Evolutionary conservation across 1,140 invertebrate genomes (phyloP).

Genomic region (Epicauta chinensis): DNA sequence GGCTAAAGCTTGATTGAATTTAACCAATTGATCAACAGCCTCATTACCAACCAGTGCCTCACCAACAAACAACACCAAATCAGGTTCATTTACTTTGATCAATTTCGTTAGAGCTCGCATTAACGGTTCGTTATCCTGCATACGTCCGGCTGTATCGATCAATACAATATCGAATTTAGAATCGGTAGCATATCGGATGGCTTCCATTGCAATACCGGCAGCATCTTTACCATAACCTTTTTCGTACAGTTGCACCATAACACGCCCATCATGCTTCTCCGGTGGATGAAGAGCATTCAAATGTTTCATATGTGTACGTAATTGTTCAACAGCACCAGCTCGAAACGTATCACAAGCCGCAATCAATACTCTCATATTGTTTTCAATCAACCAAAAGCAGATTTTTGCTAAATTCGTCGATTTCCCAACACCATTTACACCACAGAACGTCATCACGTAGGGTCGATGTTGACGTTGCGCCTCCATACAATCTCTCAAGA

Average conservation of each 20-base stretch:
- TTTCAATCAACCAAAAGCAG: slow-evolving; percentile 99
- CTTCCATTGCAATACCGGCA: slow-evolving; percentile 95
- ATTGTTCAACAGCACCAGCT: slow-evolving; percentile 97
- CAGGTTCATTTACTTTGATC: slow-evolving; percentile 85
- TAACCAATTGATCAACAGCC: slow-evolving; percentile 97
- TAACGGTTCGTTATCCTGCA: slow-evolving; percentile 99
- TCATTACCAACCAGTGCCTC: slow-evolving; percentile 99
- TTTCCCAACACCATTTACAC: slow-evolving; percentile 99
- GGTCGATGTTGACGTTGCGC: slow-evolving; percentile 75
- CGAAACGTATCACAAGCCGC: slow-evolving; percentile 99
- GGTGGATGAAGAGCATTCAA: slow-evolving; percentile 91
- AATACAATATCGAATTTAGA: slow-evolving; percentile 84
- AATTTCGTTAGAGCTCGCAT: slow-evolving; percentile 96
- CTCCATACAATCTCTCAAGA: slow-evolving; percentile 92
- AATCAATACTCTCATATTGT: slow-evolving; percentile 92
- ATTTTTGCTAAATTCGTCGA: slow-evolving; percentile 99
- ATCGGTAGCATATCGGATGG: slow-evolving; percentile 83
- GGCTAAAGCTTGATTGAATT: slow-evolving; percentile 96
- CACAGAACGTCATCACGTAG: slow-evolving; percentile 96
- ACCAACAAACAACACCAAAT: slow-evolving; percentile 97
- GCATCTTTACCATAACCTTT: slow-evolving; percentile 99
- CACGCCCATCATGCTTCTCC: slow-evolving; percentile 57
- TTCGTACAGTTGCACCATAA: slow-evolving; percentile 94
- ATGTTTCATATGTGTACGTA: slow-evolving; percentile 91
- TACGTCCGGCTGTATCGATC: slow-evolving; percentile 96